phyloP scores from a whole-genome alignment of 2,888 invertebrate species.

The Ryuthela nishihirai region DNA sequence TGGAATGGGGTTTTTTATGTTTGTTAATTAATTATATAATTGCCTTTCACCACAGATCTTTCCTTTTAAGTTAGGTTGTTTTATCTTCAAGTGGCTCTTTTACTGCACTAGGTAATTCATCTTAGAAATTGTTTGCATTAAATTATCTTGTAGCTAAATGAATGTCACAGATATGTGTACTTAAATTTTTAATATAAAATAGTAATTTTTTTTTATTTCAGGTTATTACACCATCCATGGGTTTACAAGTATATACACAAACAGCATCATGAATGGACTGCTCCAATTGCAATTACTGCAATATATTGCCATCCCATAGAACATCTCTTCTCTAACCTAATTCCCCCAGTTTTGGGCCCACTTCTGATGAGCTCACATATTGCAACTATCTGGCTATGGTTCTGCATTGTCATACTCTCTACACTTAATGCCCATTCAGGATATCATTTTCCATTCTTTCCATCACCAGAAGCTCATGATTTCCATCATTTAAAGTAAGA shows the following conservation, averaged over 20 bases:
- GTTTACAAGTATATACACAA: constrained; percentile 79
- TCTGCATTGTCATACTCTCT: constrained; percentile 66
- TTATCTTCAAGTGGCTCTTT: too few species aligned
- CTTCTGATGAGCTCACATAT: constrained; percentile 47
- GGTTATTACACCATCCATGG: constrained; percentile 66
- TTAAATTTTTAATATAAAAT: too few species aligned
- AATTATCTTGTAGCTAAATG: too few species aligned
- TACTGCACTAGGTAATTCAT: too few species aligned
- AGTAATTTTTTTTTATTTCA: too few species aligned
- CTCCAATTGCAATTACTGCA: constrained; percentile 75
- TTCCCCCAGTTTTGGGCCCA: constrained; percentile 65
- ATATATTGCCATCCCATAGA: constrained; percentile 72
- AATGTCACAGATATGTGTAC: too few species aligned
- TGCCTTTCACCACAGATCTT: too few species aligned
- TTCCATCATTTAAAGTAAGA: constrained; percentile 72
- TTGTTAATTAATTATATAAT: too few species aligned
- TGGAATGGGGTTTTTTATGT: too few species aligned
- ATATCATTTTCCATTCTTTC: constrained; percentile 78
- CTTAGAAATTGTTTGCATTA: too few species aligned
- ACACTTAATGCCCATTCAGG: constrained; percentile 79
- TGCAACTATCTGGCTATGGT: constrained; percentile 62
- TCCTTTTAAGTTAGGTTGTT: too few species aligned
- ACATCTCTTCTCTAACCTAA: constrained; percentile 69
- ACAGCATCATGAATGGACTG: constrained; percentile 81
- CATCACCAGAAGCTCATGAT: constrained; percentile 79